These are phyloP conservation scores for Drosophila koepferae DNA, from an alignment of 2,888 invertebrate genomes.

Conservation along the genomic window DNA sequence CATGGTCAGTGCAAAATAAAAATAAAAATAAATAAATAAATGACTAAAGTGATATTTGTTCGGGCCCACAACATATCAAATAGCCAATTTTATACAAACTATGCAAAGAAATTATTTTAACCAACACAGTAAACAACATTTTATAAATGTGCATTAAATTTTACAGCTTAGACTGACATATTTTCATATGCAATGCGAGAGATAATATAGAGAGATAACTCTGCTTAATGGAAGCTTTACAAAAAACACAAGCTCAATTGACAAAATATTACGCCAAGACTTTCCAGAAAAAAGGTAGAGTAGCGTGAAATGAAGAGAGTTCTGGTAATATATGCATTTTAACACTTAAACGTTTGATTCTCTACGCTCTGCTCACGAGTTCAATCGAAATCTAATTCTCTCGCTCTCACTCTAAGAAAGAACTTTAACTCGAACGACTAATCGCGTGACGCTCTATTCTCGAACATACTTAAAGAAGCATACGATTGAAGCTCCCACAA, in stretches of 20 bases:
- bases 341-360: too few relatives aligned
- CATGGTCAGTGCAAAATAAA: conserved; percentile 1
- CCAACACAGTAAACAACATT: not conserved
- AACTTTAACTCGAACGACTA: too few relatives aligned
- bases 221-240: not conserved
- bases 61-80: conserved; percentile 31
- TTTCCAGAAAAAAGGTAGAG: too few relatives aligned
- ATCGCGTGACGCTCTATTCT: too few relatives aligned
- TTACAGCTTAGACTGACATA: not conserved
- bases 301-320: too few relatives aligned
- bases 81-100: conserved; percentile 20
- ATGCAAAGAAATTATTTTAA: not conserved
- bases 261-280: not conserved
- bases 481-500: too few relatives aligned
- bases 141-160: conserved; percentile 7
- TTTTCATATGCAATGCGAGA: not conserved
- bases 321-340: too few relatives aligned
- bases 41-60: conserved; percentile 52
- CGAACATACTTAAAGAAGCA: too few relatives aligned
- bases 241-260: not conserved
- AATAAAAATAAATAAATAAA: conserved; percentile 1
- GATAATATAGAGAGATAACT: not conserved
- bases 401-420: too few relatives aligned
- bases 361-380: too few relatives aligned
- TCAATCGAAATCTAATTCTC: too few relatives aligned